Percentiles rank a stretch among this genome's conserved stretches.
Conservation (phyloP, 2,797 vertebrate genomes). For the Xiphorhynchus erythropygius region DNA sequence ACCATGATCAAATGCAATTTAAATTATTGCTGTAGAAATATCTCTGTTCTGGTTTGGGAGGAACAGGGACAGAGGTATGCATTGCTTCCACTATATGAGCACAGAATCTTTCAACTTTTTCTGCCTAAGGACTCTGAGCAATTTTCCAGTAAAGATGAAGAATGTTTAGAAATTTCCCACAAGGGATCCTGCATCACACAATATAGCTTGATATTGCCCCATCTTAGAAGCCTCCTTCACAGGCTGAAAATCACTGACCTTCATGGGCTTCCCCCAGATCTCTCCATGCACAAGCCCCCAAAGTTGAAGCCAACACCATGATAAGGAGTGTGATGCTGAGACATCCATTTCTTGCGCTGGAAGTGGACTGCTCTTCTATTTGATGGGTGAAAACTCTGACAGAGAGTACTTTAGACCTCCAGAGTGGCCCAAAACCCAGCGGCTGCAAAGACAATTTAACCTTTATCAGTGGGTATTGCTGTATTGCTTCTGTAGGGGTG, state of each 20-base stretch:
- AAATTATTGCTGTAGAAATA: background rate
- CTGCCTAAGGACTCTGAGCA: background rate
- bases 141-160: background rate
- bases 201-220: background rate
- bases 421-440: background rate
- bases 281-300: background rate
- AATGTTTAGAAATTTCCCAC: background rate
- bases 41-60: background rate
- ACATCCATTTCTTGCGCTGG: background rate
- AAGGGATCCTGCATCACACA: background rate
- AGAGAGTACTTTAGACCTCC: background rate
- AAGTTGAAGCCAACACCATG: background rate
- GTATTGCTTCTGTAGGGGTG: background rate
- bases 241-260: background rate
- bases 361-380: background rate
- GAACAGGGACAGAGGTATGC: background rate
- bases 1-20: background rate
- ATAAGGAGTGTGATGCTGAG: background rate
- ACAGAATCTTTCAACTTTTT: background rate
- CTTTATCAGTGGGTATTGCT: background rate
- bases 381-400: background rate
- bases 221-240: background rate
- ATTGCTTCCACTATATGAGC: background rate
- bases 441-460: background rate
- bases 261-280: background rate